Evolutionary conservation across 2,888 invertebrate species (phyloP).

Genomic region (Aplocera efformata): DNA sequence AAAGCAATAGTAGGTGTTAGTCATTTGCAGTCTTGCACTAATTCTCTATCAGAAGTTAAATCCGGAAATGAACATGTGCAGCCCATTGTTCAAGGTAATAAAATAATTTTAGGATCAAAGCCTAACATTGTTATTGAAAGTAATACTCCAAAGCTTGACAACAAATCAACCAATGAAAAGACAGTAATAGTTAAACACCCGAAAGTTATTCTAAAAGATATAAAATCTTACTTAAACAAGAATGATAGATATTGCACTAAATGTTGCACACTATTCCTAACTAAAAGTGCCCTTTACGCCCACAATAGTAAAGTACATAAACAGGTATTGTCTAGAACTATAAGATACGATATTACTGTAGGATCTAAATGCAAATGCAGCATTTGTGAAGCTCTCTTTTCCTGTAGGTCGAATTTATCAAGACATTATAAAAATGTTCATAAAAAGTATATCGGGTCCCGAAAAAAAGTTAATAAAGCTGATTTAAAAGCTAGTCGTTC

Average conservation of each 20-base stretch:
- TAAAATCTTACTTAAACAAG: constrained; percentile 39
- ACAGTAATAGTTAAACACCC: constrained; percentile 12
- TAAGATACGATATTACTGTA: constrained; percentile 3
- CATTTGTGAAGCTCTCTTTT: constrained; percentile 33
- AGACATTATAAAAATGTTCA: constrained; percentile 38
- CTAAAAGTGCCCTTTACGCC: constrained; percentile 22
- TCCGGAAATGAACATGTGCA: constrained; percentile 1
- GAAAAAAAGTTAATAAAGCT: neutral
- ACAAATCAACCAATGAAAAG: neutral
- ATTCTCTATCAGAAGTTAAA: neutral
- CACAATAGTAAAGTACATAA: constrained; percentile 35
- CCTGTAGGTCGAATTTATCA: constrained; percentile 25
- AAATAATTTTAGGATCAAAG: constrained; percentile 52
- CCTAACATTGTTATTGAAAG: constrained; percentile 24
- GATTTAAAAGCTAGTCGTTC: neutral
- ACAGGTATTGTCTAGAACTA: neutral
- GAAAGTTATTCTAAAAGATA: constrained; percentile 41
- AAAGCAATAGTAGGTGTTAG: neutral
- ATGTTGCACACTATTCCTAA: constrained; percentile 56
- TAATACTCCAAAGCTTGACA: neutral
- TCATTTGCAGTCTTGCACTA: constrained; percentile 1
- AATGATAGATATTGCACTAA: constrained; percentile 49
- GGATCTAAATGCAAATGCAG: constrained; percentile 30
- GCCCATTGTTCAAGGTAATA: constrained; percentile 33
- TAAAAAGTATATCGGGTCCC: constrained; percentile 7